Conservation (phyloP, 2,888 invertebrate species). For the Trachelus troglodyta region DNA sequence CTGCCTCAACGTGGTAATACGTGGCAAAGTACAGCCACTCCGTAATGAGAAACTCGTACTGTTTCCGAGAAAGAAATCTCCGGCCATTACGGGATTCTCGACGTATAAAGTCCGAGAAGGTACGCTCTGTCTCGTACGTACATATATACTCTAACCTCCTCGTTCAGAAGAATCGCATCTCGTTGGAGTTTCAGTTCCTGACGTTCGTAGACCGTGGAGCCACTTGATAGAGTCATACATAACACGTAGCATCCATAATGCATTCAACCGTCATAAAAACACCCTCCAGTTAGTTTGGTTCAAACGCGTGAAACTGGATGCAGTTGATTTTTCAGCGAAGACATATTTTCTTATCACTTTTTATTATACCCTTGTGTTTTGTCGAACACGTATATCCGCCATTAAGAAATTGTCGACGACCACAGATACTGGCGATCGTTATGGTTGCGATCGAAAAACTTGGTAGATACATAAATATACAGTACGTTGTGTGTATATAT, state of each 20-base stretch:
- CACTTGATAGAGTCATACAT: conserved; percentile 63
- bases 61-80: conserved; percentile 62
- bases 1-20: conserved; percentile 4
- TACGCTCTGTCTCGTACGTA: conserved; percentile 9
- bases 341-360: conserved; percentile 22
- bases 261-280: conserved; percentile 55
- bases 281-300: conserved; percentile 28
- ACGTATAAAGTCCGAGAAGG: conserved; percentile 47
- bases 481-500: neutral
- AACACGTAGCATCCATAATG: conserved; percentile 63
- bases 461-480: no score
- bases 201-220: conserved; percentile 17
- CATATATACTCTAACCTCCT: no score
- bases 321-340: no score
- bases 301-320: conserved; percentile 1
- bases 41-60: conserved; percentile 55
- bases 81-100: conserved; percentile 57
- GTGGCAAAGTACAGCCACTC: conserved; percentile 18
- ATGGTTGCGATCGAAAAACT: no score
- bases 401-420: no score
- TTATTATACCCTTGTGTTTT: conserved; percentile 22
- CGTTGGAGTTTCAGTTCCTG: conserved; percentile 9
- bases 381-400: no score
- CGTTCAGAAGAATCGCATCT: neutral
- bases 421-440: no score